Conservation (phyloP, 2,888 invertebrate genomes). For the Microplitis manilae region DNA sequence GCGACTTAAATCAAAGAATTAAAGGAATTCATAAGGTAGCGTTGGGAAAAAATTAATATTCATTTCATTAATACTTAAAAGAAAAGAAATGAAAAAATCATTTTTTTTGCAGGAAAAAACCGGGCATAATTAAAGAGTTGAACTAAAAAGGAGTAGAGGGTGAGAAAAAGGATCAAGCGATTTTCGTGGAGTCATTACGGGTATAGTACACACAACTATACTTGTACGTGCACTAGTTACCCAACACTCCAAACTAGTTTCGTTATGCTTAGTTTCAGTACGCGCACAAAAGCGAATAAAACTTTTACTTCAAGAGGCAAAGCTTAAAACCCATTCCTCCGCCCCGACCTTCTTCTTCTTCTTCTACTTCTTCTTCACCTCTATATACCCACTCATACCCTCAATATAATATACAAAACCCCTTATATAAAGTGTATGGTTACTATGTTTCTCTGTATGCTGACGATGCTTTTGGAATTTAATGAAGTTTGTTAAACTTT, state of each 20-base stretch:
- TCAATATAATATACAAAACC: constrained; percentile 1
- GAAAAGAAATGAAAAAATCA: neutral
- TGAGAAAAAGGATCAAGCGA: constrained; percentile 32
- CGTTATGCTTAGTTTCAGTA: constrained; percentile 4
- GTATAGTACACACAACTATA: constrained; percentile 15
- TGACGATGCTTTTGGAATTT: neutral
- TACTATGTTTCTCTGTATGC: constrained; percentile 11
- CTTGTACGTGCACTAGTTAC: constrained; percentile 38
- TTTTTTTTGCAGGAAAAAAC: neutral
- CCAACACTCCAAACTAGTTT: constrained; percentile 34
- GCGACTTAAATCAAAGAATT: neutral
- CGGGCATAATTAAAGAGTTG: constrained; percentile 2
- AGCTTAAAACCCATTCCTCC: constrained; percentile 2
- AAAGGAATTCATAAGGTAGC: neutral
- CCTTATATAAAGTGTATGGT: neutral
- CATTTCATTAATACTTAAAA: neutral
- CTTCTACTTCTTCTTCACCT: constrained; percentile 1
- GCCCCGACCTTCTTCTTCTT: neutral
- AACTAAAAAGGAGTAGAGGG: constrained; percentile 11
- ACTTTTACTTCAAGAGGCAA: constrained; percentile 32
- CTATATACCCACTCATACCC: constrained; percentile 6
- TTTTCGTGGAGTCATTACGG: constrained; percentile 37
- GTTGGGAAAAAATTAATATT: neutral
- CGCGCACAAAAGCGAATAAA: constrained; percentile 25
- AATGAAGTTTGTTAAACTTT: neutral